Conservation (phyloP, 2,113 vertebrate genomes). For the Halcyon senegalensis region DNA sequence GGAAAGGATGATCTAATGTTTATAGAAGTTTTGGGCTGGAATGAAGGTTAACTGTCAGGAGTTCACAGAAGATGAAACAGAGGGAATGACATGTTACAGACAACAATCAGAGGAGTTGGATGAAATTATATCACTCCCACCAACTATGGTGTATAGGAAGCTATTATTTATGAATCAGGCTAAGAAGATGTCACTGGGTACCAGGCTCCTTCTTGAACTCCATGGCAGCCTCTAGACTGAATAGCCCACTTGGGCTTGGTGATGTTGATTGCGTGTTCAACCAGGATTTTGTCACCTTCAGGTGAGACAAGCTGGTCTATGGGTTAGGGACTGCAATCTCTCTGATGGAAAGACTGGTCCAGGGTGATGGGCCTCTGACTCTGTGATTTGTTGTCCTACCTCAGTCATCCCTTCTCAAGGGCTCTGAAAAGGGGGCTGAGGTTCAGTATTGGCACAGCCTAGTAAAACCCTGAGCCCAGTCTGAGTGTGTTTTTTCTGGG, state of each 20-base stretch:
- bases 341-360: not conserved
- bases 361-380: accelerated
- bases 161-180: not conserved
- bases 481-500: not conserved
- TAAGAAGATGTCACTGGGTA: not conserved
- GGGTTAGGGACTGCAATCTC: accelerated
- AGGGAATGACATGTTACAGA: not conserved
- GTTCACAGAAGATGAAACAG: not conserved
- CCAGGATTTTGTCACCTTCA: not conserved
- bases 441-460: not conserved
- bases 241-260: not conserved
- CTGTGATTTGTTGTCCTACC: not conserved
- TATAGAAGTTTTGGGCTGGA: not conserved
- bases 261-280: not conserved
- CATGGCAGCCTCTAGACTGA: not conserved
- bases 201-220: not conserved
- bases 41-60: not conserved
- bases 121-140: not conserved
- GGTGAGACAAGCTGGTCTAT: not conserved
- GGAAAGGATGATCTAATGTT: not conserved
- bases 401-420: not conserved
- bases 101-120: not conserved
- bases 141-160: not conserved
- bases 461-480: not conserved
- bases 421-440: accelerated